Evolutionary conservation across 2,797 vertebrate genomes (phyloP).

Genomic region (Astyanax mexicanus): DNA sequence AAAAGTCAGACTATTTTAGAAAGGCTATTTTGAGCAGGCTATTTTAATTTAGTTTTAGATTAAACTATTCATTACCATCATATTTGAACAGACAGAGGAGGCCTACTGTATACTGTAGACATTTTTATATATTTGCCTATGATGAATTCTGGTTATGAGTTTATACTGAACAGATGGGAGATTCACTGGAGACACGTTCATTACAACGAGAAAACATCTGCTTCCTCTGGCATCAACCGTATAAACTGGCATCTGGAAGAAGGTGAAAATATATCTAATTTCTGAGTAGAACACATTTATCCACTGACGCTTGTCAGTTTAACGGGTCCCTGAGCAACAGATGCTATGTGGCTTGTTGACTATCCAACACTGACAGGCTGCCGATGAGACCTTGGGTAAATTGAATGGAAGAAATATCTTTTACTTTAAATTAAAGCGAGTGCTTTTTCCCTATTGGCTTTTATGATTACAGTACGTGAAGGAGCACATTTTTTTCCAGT

Average conservation of each 20-base stretch:
- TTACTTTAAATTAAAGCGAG: neutral
- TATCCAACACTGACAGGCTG: neutral
- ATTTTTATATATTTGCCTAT: neutral
- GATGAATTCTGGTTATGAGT: neutral
- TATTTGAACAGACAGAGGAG: neutral
- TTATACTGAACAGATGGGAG: neutral
- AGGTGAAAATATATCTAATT: neutral
- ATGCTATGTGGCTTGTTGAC: neutral
- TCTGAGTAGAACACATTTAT: constrained; percentile 10
- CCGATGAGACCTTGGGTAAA: neutral
- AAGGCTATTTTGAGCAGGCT: too few species aligned
- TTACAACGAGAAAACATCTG: neutral
- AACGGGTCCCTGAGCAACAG: constrained; percentile 20
- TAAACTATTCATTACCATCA: neutral
- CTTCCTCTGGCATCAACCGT: neutral
- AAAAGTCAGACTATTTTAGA: neutral
- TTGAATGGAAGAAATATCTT: neutral
- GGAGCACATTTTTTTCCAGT: neutral
- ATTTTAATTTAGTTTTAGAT: too few species aligned
- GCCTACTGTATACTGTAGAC: neutral
- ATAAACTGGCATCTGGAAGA: neutral
- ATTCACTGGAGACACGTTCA: neutral
- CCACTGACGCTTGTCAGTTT: constrained; percentile 4
- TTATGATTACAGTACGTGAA: too few species aligned
- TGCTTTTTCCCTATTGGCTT: too few species aligned